Conservation (phyloP, 1,140 invertebrate species). For the Halesus radiatus region DNA sequence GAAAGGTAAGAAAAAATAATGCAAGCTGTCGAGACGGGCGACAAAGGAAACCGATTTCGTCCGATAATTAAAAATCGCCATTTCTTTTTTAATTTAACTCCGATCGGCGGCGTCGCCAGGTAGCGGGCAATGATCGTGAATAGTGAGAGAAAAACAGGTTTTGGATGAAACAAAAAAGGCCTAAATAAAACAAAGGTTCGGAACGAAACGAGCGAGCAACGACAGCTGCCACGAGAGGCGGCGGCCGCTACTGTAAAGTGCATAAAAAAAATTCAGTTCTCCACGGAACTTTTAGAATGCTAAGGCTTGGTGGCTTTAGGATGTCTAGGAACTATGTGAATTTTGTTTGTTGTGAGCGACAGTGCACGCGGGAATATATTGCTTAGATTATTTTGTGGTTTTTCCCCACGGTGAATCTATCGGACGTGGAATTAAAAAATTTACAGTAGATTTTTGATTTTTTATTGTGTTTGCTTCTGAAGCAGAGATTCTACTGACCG, state of each 20-base stretch:
- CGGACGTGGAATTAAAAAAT: neutral
- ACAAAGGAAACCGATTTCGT: constrained; percentile 57
- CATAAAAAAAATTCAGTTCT: constrained; percentile 2
- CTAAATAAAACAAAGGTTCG: constrained; percentile 11
- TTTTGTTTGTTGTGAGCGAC: neutral
- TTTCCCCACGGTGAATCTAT: neutral
- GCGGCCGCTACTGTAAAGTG: neutral
- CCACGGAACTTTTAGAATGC: neutral
- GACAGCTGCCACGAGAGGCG: constrained; percentile 23
- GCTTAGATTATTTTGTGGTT: neutral
- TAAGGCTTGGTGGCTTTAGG: neutral
- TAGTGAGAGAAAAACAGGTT: constrained; percentile 11
- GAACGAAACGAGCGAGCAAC: constrained; percentile 9
- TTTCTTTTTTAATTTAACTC: constrained; percentile 46
- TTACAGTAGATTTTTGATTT: too few species aligned
- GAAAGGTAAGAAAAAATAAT: neutral
- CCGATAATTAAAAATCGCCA: constrained; percentile 51
- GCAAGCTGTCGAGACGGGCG: neutral
- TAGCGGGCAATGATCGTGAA: constrained; percentile 14
- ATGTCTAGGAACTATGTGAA: too few species aligned
- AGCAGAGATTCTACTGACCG: too few species aligned
- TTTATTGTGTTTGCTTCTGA: too few species aligned
- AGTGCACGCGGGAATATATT: neutral
- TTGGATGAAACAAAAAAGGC: neutral
- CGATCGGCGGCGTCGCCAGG: constrained; percentile 28